These are phyloP conservation scores for Fopius arisanus DNA, from an alignment of 1,140 invertebrate species.

Conservation along the genomic window DNA sequence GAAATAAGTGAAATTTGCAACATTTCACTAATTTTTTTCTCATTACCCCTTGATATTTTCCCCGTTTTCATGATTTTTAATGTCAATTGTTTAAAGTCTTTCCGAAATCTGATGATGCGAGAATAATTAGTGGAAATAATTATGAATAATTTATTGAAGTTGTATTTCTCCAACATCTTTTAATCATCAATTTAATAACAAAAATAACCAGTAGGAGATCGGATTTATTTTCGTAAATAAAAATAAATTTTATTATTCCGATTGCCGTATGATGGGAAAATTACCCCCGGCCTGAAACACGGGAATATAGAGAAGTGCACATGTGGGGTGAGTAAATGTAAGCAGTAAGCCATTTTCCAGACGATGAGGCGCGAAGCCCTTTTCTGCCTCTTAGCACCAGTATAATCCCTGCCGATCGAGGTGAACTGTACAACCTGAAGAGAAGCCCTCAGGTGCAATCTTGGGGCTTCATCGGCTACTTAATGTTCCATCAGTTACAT, in stretches of 20 bases:
- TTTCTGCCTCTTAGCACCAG: slow-evolving; percentile 54
- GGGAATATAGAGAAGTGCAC: neutral
- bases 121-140: no score
- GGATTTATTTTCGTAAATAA: neutral
- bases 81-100: no score
- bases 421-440: slow-evolving; percentile 36
- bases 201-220: no score
- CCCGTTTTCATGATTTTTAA: no score
- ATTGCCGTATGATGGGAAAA: neutral
- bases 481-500: slow-evolving; percentile 7
- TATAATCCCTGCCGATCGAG: slow-evolving; percentile 63
- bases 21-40: no score
- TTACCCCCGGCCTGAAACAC: neutral
- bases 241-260: neutral
- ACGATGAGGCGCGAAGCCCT: slow-evolving; percentile 66
- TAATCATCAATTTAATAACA: no score
- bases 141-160: no score
- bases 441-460: slow-evolving; percentile 36
- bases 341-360: slow-evolving; percentile 67
- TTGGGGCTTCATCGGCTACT: slow-evolving; percentile 34
- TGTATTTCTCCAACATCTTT: no score
- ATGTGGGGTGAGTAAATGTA: slow-evolving; percentile 52
- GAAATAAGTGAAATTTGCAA: no score
- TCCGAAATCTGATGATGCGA: no score
- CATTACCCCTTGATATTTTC: no score